Conservation (phyloP, 2,888 invertebrate genomes). For the Nephrotoma flavescens region DNA sequence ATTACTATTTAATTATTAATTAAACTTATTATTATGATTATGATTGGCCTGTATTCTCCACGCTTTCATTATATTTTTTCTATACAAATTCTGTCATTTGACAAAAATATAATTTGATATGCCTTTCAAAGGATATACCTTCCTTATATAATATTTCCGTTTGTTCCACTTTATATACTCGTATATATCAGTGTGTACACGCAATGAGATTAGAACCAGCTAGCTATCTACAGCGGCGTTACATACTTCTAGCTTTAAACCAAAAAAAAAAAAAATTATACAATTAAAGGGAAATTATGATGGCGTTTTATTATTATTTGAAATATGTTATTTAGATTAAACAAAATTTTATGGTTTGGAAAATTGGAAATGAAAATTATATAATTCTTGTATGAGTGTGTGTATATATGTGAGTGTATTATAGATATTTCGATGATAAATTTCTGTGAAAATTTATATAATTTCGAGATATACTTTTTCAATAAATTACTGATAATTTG, state of each 20-base stretch:
- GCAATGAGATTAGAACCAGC: background rate
- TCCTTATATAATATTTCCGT: background rate
- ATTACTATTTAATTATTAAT: background rate
- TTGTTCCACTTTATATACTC: background rate
- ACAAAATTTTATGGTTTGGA: background rate
- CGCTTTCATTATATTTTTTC: background rate
- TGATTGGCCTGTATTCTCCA: background rate
- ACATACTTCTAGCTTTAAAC: background rate
- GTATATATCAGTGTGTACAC: background rate
- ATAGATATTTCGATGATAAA: background rate
- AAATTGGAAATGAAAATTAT: background rate
- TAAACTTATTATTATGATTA: background rate
- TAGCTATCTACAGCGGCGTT: background rate
- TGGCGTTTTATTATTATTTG: background rate
- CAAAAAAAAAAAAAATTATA: background rate
- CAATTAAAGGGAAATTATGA: background rate
- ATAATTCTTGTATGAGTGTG: background rate
- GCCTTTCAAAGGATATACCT: background rate
- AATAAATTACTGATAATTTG: background rate
- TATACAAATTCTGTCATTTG: background rate
- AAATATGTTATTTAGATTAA: background rate
- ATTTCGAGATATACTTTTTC: background rate
- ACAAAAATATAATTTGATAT: background rate
- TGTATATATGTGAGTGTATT: background rate
- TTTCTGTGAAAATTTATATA: background rate